Percentiles rank a stretch among this genome's conserved stretches.
Conservation (phyloP, 2,888 invertebrate species). For the Lithodes maja region DNA sequence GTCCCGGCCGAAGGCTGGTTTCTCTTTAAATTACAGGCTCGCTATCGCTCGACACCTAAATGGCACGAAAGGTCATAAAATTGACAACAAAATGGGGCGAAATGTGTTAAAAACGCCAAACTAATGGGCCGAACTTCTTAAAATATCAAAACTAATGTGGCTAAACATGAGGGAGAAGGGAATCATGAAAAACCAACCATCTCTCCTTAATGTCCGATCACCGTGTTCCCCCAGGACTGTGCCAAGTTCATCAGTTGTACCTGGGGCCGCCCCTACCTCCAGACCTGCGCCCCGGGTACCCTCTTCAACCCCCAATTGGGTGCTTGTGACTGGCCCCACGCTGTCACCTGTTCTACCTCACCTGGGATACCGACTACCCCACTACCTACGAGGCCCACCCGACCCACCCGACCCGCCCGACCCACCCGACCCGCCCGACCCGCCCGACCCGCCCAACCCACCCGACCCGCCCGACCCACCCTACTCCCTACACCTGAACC, state of each 20-base stretch:
- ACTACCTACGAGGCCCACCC: not conserved
- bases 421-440: not conserved
- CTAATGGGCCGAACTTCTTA: too few relatives aligned
- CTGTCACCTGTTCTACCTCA: slow-evolving; percentile 67
- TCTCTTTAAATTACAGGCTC: too few relatives aligned
- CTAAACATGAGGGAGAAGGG: too few relatives aligned
- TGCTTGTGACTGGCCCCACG: slow-evolving; percentile 59
- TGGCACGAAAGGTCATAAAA: too few relatives aligned
- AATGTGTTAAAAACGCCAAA: too few relatives aligned
- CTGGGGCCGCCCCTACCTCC: slow-evolving; percentile 49
- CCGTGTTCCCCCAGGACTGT: slow-evolving; percentile 41
- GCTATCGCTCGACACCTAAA: too few relatives aligned
- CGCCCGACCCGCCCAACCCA: not conserved
- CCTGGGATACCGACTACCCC: not conserved
- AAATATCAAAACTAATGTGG: too few relatives aligned
- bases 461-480: not conserved
- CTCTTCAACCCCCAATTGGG: slow-evolving; percentile 52
- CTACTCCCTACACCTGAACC: not conserved
- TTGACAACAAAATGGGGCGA: too few relatives aligned
- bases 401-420: not conserved
- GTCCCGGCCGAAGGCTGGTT: too few relatives aligned
- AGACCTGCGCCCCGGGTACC: slow-evolving; percentile 55
- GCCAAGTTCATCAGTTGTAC: slow-evolving; percentile 61
- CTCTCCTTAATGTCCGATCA: too few relatives aligned
- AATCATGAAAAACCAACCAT: too few relatives aligned